A percentile compares a stretch with the other conserved stretches of the same genome.
Evolutionary conservation across 2,797 vertebrate genomes (phyloP).

Genomic region (Anguilla pacifica): DNA sequence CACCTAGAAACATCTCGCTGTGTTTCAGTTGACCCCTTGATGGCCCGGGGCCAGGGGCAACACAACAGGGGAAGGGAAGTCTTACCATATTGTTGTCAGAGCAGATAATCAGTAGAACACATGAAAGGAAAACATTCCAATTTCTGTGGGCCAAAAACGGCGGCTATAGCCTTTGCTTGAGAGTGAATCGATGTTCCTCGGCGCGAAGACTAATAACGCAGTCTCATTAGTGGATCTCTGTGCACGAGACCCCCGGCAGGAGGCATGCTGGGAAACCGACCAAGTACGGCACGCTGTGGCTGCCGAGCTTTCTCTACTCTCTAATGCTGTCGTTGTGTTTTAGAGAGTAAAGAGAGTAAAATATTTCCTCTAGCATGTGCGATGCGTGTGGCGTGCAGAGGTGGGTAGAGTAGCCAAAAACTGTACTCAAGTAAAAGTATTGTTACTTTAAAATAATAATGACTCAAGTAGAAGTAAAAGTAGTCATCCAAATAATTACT

Average conservation of each 20-base stretch:
- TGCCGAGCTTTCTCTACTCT: not conserved
- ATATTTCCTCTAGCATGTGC: not conserved
- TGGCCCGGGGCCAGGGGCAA: constrained; percentile 47
- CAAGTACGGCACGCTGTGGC: constrained; percentile 23
- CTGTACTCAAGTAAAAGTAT: no score
- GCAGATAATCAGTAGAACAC: constrained; percentile 63
- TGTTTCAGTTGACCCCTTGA: constrained; percentile 32
- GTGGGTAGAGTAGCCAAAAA: no score
- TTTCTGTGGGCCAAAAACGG: constrained; percentile 38
- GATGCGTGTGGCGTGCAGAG: not conserved
- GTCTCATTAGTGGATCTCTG: constrained; percentile 46
- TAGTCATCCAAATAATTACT: no score
- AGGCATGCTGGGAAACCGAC: constrained; percentile 48
- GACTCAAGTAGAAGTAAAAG: no score
- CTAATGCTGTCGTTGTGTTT: not conserved
- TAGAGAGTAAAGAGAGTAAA: not conserved
- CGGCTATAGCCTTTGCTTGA: constrained; percentile 45
- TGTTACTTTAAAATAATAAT: no score
- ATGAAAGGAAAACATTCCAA: constrained; percentile 56
- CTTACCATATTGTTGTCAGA: constrained; percentile 64
- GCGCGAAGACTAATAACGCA: constrained; percentile 47
- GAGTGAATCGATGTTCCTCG: constrained; percentile 40
- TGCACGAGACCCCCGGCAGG: constrained; percentile 23
- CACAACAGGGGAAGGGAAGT: constrained; percentile 51
- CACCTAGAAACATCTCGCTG: constrained; percentile 39